Conservation (phyloP, 92 coral and sea anemone species). For the Metridium senile region DNA sequence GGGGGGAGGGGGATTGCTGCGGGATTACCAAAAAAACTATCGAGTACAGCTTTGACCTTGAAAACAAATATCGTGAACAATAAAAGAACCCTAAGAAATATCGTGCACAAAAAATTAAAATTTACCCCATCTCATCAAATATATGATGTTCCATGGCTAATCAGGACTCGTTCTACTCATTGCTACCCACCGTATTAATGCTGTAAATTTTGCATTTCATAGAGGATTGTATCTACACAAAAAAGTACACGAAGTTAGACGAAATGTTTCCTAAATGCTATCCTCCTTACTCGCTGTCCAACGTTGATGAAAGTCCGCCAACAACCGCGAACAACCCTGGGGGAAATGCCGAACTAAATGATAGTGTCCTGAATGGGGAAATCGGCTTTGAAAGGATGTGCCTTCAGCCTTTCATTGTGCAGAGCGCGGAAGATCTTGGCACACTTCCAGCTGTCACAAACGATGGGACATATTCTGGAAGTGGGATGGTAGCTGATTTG, state of each 20-base stretch:
- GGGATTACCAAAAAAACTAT: too few relatives aligned
- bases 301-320: constrained; percentile 18
- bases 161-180: too few relatives aligned
- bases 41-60: too few relatives aligned
- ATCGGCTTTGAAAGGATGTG: constrained; percentile 35
- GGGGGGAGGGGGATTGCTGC: too few relatives aligned
- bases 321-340: constrained; percentile 6
- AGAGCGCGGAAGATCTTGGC: constrained; percentile 47
- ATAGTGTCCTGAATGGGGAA: constrained; percentile 1
- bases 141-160: too few relatives aligned
- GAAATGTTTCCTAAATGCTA: constrained; percentile 56
- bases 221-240: constrained; percentile 46
- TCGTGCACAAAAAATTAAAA: too few relatives aligned
- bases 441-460: constrained; percentile 61
- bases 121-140: too few relatives aligned
- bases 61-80: too few relatives aligned
- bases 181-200: too few relatives aligned
- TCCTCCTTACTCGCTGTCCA: constrained; percentile 24
- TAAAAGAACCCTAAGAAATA: too few relatives aligned
- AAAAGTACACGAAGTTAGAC: constrained; percentile 27
- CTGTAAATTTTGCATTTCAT: background rate
- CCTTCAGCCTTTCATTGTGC: constrained; percentile 55
- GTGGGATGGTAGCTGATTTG: constrained; percentile 71
- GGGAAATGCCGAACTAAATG: constrained; percentile 2
- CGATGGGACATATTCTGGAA: constrained; percentile 46